Base-by-base conservation (phyloP, 1,140 invertebrate genomes). In the Drosophila orena region DNA sequence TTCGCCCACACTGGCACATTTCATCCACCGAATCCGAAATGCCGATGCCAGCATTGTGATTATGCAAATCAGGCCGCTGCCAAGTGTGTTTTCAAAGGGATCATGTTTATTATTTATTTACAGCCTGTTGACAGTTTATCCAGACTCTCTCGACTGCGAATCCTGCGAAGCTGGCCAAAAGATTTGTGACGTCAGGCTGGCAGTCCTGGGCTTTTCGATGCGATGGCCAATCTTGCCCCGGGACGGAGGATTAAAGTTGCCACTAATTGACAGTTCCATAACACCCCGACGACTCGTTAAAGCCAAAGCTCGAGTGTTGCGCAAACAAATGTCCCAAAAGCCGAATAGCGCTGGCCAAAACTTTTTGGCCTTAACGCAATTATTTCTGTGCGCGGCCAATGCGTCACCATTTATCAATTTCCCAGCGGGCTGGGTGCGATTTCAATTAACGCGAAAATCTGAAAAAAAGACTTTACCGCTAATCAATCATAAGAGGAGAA, bases 41-140 rank as follows among this genome's bases (percentile, higher is more conserved):
- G 22, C 66, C 52, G 56, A 62, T 73, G 59, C n/a, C 57, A 38
- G 80, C 70, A 88, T 76, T 86, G 70, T 66, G 77, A 88, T 88
- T 86, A 86, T 86, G 83, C 84, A 86, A 86, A 86, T 86, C 65
- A 86, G 59, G 40, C 55, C 60, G 78, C 79, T 44, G 46, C 60
- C 74, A 74, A 72, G 75, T 83, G 75, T 81, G 75, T 77, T 83
- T 76, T 83, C 83, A 83, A 88, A 86, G 70, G 78, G 75, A 86
- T 86, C 84, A 73, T 89, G 77, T 88, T 88, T 84, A 89, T 88
- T 76, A 88, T 89, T 89, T 88, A 88, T 89, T 89, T 84, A 77
- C 84, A 55, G 84, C 40, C 83, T 88, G 79, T 86, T 77, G 80
- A 76, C 83, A 88, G 75, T 60, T 83, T 72, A 72, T 75, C 53